Percentiles rank a stretch among this genome's conserved stretches.
Evolutionary conservation across 2,113 vertebrate genomes (phyloP).

Genomic region (Austrofundulus limnaeus): DNA sequence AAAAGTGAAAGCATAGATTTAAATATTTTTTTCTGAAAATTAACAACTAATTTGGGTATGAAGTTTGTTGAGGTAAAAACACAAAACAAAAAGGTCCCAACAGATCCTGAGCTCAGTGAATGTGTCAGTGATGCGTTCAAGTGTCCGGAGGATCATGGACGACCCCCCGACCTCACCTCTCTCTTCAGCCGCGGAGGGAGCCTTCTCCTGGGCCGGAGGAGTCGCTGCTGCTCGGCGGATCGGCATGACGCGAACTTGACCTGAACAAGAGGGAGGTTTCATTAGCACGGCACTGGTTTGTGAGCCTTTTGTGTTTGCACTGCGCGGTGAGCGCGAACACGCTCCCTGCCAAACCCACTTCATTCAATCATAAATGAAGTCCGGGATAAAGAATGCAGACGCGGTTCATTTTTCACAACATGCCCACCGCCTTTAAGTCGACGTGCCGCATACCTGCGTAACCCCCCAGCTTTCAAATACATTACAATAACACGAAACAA

Average conservation of each 20-base stretch:
- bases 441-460: neutral
- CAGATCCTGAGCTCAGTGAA: neutral
- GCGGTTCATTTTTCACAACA: neutral
- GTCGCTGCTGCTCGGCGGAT: conserved; percentile 89
- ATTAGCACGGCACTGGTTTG: neutral
- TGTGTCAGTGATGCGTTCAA: conserved; percentile 20
- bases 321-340: neutral
- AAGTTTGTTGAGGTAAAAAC: neutral
- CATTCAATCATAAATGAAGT: conserved; percentile 56
- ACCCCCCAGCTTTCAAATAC: neutral
- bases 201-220: conserved; percentile 86
- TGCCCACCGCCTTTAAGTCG: neutral
- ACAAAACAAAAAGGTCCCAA: neutral
- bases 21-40: no score
- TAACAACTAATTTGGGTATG: no score
- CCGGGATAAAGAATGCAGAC: neutral
- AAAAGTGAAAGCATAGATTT: no score
- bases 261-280: conserved; percentile 4
- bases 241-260: conserved; percentile 82
- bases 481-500: neutral
- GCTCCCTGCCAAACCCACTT: conserved; percentile 32
- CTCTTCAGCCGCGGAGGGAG: conserved; percentile 83
- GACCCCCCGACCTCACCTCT: conserved; percentile 74
- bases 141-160: conserved; percentile 10
- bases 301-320: neutral